A percentile compares a stretch with the other conserved stretches of the same genome.
These are phyloP conservation scores for Phylloscopus collybita DNA, from an alignment of 2,797 vertebrate genomes.

Conservation along the genomic window DNA sequence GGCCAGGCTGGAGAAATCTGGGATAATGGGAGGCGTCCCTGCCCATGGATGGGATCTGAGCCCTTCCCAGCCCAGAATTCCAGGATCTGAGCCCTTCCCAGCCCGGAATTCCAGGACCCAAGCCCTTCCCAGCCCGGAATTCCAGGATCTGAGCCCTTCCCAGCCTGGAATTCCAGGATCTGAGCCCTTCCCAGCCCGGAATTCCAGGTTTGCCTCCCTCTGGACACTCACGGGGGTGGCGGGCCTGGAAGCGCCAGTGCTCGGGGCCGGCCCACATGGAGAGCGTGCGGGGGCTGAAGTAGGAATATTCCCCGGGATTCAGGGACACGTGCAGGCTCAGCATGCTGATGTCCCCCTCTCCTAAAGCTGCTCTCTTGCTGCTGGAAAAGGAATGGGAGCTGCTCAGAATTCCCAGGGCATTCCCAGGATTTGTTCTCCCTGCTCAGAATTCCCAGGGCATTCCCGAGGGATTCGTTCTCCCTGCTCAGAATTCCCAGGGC, in stretches of 20 bases:
- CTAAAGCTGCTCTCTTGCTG: constrained; percentile 72
- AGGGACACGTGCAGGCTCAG: constrained; percentile 91
- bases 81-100: too few species aligned
- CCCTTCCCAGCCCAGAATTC: not conserved
- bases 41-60: not conserved
- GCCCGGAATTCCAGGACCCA: too few species aligned
- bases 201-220: not conserved
- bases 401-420: not conserved
- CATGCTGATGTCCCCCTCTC: constrained; percentile 83
- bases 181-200: rapidly evolving
- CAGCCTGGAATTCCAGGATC: not conserved
- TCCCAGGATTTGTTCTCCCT: not conserved
- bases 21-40: not conserved
- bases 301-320: constrained; percentile 94
- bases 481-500: too few species aligned
- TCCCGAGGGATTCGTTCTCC: not conserved
- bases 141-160: not conserved
- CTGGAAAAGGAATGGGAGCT: not conserved
- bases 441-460: not conserved
- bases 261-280: constrained; percentile 93
- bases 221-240: constrained; percentile 80
- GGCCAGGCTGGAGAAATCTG: not conserved
- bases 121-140: too few species aligned
- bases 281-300: constrained; percentile 94
- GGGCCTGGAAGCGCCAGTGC: constrained; percentile 94